Conservation (phyloP, 2,888 invertebrate genomes). For the Caenorhabditis drosophilae region DNA sequence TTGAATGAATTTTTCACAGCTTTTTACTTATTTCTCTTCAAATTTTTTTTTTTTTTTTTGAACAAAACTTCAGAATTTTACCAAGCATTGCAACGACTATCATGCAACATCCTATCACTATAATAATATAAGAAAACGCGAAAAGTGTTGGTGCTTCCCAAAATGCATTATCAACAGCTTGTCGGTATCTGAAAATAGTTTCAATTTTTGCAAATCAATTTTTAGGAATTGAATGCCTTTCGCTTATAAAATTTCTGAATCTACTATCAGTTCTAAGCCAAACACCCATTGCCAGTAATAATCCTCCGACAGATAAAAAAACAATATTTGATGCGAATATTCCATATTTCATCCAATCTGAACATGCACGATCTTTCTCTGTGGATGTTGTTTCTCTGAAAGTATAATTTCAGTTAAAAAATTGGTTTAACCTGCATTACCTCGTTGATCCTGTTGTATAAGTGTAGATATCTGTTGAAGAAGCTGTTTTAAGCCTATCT, state of each 20-base stretch:
- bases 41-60: too few relatives aligned
- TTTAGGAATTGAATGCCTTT: constrained; percentile 38
- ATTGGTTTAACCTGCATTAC: constrained; percentile 1
- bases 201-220: constrained; percentile 2
- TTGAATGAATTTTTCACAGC: too few relatives aligned
- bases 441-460: constrained; percentile 28
- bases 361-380: constrained; percentile 20
- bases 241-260: constrained; percentile 67
- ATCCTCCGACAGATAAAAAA: constrained; percentile 60
- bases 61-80: too few relatives aligned
- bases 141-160: constrained; percentile 68
- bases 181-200: constrained; percentile 53
- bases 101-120: constrained; percentile 61
- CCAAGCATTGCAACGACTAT: constrained; percentile 64
- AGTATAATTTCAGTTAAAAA: neutral
- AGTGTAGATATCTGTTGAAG: constrained; percentile 34
- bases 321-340: constrained; percentile 61
- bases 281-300: constrained; percentile 56
- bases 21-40: too few relatives aligned
- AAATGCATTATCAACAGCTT: constrained; percentile 64
- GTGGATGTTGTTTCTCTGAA: constrained; percentile 17
- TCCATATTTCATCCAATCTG: constrained; percentile 52
- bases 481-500: neutral
- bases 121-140: constrained; percentile 67
- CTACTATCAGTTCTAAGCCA: constrained; percentile 66